Conservation (phyloP, 2,797 vertebrate genomes). For the Gallirallus australis region DNA sequence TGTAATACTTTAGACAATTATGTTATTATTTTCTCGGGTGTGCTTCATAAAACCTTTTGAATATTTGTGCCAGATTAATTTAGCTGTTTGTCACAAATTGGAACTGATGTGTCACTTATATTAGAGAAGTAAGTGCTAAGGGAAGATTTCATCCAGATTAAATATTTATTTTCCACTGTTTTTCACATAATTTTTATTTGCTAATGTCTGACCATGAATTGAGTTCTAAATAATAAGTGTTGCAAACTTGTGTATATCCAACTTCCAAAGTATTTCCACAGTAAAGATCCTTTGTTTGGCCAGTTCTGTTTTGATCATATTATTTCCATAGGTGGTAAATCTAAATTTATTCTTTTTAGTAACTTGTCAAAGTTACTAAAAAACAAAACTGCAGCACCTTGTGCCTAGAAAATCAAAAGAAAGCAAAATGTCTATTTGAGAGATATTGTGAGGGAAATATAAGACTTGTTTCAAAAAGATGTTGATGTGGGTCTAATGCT, state of each 20-base stretch:
- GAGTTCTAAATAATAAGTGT: background rate
- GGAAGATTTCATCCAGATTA: conserved; percentile 48
- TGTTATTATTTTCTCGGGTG: background rate
- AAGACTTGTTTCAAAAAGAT: background rate
- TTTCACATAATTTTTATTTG: background rate
- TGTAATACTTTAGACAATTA: conserved; percentile 33
- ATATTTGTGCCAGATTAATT: conserved; percentile 48
- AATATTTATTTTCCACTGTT: conserved; percentile 9
- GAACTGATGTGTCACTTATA: conserved; percentile 42
- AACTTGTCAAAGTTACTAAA: background rate
- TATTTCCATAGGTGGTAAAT: background rate
- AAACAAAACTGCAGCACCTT: background rate
- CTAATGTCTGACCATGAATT: background rate
- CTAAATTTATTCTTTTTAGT: background rate
- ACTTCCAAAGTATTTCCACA: background rate
- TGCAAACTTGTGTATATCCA: background rate
- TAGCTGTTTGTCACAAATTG: conserved; percentile 51
- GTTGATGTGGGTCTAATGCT: background rate
- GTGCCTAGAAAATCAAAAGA: background rate
- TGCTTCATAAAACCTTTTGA: conserved; percentile 11
- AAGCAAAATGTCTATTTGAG: background rate
- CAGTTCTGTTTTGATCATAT: background rate
- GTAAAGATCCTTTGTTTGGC: background rate
- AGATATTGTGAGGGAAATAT: background rate
- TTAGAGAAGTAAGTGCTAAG: background rate